Percentiles rank a stretch among this genome's conserved stretches.
These are phyloP conservation scores for Cranoglanis bouderius DNA, from an alignment of 2,113 vertebrate species.

Conservation along the genomic window DNA sequence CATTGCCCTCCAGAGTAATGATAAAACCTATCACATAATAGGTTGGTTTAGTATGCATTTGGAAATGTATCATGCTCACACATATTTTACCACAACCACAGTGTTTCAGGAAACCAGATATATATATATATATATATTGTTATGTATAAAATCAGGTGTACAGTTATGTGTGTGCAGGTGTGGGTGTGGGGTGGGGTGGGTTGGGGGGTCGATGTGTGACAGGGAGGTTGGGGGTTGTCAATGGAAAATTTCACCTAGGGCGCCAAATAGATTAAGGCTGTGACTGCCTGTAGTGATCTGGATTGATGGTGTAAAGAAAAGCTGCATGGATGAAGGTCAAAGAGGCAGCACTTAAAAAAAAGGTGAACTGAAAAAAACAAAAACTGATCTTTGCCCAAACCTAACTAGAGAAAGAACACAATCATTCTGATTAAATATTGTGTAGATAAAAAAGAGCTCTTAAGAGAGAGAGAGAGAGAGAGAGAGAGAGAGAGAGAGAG, in stretches of 20 bases:
- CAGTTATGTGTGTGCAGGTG: too few relatives aligned
- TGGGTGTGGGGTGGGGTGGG: too few relatives aligned
- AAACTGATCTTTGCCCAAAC: not conserved
- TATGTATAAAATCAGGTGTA: too few relatives aligned
- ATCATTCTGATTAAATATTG: not conserved
- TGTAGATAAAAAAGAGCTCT: not conserved
- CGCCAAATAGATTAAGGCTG: not conserved
- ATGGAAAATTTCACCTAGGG: not conserved
- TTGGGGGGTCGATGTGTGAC: too few relatives aligned
- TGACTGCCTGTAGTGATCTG: not conserved
- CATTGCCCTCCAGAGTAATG: not conserved
- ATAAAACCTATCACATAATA: not conserved
- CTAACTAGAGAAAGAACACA: not conserved
- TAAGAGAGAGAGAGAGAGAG: too few relatives aligned
- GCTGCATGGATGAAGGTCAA: not conserved
- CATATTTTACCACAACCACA: not conserved
- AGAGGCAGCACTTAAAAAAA: not conserved
- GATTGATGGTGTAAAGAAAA: not conserved
- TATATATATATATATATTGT: too few relatives aligned
- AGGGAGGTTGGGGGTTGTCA: not conserved
- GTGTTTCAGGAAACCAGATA: slow-evolving; percentile 2
- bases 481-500: too few relatives aligned
- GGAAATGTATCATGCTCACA: slow-evolving; percentile 1
- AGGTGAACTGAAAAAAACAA: not conserved
- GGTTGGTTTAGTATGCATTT: not conserved